Evolutionary conservation across 1,140 invertebrate species (phyloP), one percentile per base, ranked within the genome.

Genomic region (Cataglyphis hispanica): DNA sequence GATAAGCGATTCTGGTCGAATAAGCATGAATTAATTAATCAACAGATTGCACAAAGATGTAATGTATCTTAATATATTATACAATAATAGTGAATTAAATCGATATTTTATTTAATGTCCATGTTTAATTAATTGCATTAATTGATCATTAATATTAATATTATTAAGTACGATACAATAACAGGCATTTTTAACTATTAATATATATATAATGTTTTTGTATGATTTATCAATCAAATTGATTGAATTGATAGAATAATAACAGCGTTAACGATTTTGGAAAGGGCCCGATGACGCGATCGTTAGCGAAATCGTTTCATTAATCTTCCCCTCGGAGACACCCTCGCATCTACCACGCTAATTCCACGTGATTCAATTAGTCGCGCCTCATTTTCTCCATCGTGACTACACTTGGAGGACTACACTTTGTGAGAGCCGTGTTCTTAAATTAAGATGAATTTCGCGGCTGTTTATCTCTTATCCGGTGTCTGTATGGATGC

Each of bases 301-400:
- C 90, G 91, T 93, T 93, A 91, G 85, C 83, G 70, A 85, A 76
- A 91, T 87, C 90, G 87, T 92, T 93, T 93, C 93, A 94, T 94
- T 94, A 94, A 94, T 94, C 93, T 94, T 90, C 46, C n/a, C n/a
- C n/a, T 50, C 90, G 75, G 40, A 6, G 25, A 64, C 89, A 63
- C 91, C 92, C 92, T 87, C 85, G 91, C 37, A 60, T 6, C 90
- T 90, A 85, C 66, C 61, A 85, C 88, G 80, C 88, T 93, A 92
- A 94, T 94, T 93, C 92, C 92, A 50, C 90, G 93, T 94, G 93
- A 95, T 94, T 94, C 93, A 93, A 93, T 94, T 94, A 94, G 93
- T 89, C 70, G 72, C 86, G 25, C 72, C 53, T 31, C 84, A 64
- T 58, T 85, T 77, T 69, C 67, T 78, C 63, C 58, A 40, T 46